Evolutionary conservation across 2,888 invertebrate genomes (phyloP).

Genomic region (Mamestra brassicae): DNA sequence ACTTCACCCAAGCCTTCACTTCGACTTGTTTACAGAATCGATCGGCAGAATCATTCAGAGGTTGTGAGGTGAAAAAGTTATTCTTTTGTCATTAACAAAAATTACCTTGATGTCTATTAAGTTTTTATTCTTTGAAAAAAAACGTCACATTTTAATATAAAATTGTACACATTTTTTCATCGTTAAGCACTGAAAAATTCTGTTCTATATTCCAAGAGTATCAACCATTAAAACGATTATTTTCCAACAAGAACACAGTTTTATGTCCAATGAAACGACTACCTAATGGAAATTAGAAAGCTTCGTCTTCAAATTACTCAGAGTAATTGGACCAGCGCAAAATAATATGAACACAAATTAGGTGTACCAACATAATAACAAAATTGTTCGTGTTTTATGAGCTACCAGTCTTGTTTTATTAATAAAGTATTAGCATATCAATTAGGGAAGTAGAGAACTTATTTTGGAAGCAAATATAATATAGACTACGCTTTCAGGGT

Average conservation of each 20-base stretch:
- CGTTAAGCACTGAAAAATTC: background rate
- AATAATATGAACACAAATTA: constrained; percentile 62
- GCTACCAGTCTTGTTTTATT: constrained; percentile 33
- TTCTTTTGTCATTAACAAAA: background rate
- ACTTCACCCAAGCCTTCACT: no score
- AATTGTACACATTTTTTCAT: constrained; percentile 7
- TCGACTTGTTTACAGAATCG: no score
- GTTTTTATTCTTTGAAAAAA: background rate
- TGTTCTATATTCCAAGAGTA: constrained; percentile 11
- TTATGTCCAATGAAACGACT: constrained; percentile 56
- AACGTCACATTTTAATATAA: background rate
- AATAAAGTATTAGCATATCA: constrained; percentile 44
- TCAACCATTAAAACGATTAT: constrained; percentile 50
- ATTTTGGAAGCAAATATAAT: background rate
- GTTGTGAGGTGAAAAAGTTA: background rate
- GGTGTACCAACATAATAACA: constrained; percentile 52
- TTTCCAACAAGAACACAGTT: constrained; percentile 47
- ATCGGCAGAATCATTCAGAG: no score
- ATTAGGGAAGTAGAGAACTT: constrained; percentile 27
- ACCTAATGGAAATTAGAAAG: constrained; percentile 64
- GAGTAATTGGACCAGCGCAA: constrained; percentile 58
- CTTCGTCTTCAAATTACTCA: constrained; percentile 59
- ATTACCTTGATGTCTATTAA: background rate
- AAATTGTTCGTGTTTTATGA: constrained; percentile 53
- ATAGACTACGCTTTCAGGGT: background rate